Percentiles rank a stretch among this genome's conserved stretches.
Evolutionary conservation across 2,113 vertebrate genomes (phyloP).

Genomic region (Forbesichthys papilliferus): DNA sequence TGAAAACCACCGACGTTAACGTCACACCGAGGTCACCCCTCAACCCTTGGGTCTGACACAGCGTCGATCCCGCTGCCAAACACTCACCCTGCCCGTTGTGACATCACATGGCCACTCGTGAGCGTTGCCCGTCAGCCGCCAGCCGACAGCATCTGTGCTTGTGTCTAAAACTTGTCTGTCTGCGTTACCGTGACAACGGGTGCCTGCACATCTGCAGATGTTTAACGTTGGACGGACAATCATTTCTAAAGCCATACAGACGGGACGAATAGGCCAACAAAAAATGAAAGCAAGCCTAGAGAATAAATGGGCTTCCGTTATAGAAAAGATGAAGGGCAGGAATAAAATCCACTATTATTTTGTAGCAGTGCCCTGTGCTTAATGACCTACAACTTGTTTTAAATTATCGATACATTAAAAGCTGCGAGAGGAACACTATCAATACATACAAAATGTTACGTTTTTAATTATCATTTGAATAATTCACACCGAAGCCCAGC

Average conservation of each 20-base stretch:
- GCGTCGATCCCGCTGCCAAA: slow-evolving; percentile 14
- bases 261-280: neutral
- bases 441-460: too few relatives aligned
- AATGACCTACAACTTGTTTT: too few relatives aligned
- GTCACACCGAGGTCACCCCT: slow-evolving; percentile 1
- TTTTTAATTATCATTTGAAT: too few relatives aligned
- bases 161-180: neutral
- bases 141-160: too few relatives aligned
- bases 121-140: neutral
- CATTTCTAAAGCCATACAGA: slow-evolving; percentile 75
- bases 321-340: too few relatives aligned
- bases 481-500: too few relatives aligned
- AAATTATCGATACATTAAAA: too few relatives aligned
- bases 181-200: slow-evolving; percentile 72
- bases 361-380: too few relatives aligned
- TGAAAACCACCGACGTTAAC: slow-evolving; percentile 1
- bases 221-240: slow-evolving; percentile 78
- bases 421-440: too few relatives aligned
- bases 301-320: slow-evolving; percentile 83
- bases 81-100: neutral
- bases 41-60: neutral
- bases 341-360: too few relatives aligned
- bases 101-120: neutral
- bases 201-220: slow-evolving; percentile 85
- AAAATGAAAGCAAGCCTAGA: slow-evolving; percentile 48